Base-by-base conservation (phyloP, 1,140 invertebrate genomes). In the Octopus bimaculoides region DNA sequence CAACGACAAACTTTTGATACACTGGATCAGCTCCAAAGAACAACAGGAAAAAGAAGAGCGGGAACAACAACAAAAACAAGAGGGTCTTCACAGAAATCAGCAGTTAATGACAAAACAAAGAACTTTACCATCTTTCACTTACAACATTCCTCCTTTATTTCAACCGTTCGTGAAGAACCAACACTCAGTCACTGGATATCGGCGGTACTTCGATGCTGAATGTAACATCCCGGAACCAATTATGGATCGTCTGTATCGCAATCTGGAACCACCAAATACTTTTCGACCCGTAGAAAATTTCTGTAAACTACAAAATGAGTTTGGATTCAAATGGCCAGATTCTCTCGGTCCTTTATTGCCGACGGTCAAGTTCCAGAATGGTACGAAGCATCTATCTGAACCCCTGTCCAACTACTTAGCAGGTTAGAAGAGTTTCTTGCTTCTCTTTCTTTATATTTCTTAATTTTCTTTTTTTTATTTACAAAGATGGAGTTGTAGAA, bases 1-100 rank as follows among this genome's bases (percentile, higher is more conserved):
- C 12, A 74, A 80, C 53, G 55, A 75, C 14, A 12, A 80, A 55
- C 69, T 80, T 8, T 77, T 80, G 52, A 54, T 26, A 76, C 20
- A 61, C 53, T 77, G 52, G 54, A 54, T 54, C 54, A 75, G 41
- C 8, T 54, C 54, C 5, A n/a, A 74, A 41, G 52, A 10, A 74
- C n/a, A 26, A 20, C 9, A 14, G n/a, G 52, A 41, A 41, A 41
- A 41, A 2, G 26, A 41, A 41, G 26, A 41, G 26, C 26, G 26
- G 26, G 26, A 41, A 20, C n/a, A 54, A n/a, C 10, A 77, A 54
- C 7, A 77, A 54, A 54, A 17, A 8, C 12, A 54, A 5, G 52
- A 54, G 17, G 5, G 54, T 53, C 10, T 8, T 10, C 52, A 77
- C 12, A 9, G 76, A 5, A 7, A 14, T 7, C 52, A 52, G 5